Evolutionary conservation across 1,140 invertebrate species (phyloP).

Genomic region (Colletes latitarsis): DNA sequence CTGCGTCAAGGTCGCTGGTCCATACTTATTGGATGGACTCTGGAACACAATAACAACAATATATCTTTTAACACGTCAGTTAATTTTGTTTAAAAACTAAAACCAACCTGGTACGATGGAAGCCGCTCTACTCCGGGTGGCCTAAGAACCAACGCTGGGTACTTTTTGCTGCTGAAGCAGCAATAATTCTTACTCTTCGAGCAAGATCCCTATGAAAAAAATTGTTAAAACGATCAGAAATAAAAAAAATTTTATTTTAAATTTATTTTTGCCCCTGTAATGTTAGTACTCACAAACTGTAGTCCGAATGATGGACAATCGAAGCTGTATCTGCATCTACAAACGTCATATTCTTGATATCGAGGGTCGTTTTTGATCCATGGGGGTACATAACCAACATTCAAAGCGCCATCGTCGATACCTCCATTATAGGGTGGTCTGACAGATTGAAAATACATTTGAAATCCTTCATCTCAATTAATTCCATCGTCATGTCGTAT

Average conservation of each 20-base stretch:
- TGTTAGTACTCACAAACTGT: slow-evolving; percentile 79
- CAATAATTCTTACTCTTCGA: slow-evolving; percentile 82
- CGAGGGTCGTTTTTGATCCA: slow-evolving; percentile 76
- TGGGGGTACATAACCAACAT: slow-evolving; percentile 70
- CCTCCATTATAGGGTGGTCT: slow-evolving; percentile 39
- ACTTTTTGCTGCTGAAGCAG: slow-evolving; percentile 78
- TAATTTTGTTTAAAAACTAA: too few relatives aligned
- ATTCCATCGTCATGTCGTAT: too few relatives aligned
- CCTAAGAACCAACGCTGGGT: slow-evolving; percentile 45
- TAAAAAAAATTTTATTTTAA: too few relatives aligned
- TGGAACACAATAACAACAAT: neutral
- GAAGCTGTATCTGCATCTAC: slow-evolving; percentile 82
- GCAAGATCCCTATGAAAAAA: slow-evolving; percentile 78
- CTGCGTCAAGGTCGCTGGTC: slow-evolving; percentile 38
- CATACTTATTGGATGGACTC: slow-evolving; percentile 40
- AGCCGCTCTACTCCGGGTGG: neutral
- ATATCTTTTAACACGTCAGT: too few relatives aligned
- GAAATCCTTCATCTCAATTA: neutral
- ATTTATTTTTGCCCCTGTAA: too few relatives aligned
- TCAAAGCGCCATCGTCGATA: neutral
- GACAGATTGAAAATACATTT: neutral
- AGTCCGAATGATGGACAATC: slow-evolving; percentile 82
- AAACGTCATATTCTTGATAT: slow-evolving; percentile 79
- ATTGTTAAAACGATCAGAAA: neutral
- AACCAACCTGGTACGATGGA: neutral